Evolutionary conservation across 2,113 vertebrate genomes (phyloP).

Genomic region (Pteronura brasiliensis): DNA sequence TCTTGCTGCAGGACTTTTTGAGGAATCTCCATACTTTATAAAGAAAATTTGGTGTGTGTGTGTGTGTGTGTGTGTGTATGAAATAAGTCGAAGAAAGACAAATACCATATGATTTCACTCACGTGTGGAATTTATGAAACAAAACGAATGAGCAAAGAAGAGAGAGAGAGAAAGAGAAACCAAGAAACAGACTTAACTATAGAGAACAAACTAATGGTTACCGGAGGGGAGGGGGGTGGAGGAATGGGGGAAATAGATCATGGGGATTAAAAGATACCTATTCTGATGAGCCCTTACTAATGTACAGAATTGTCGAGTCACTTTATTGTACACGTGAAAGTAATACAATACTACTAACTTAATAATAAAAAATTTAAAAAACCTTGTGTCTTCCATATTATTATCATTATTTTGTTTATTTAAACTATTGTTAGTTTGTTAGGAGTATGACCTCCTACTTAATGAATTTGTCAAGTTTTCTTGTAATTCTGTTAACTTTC

Average conservation of each 20-base stretch:
- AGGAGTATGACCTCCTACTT: not conserved
- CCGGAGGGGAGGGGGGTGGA: not conserved
- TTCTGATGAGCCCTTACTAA: not conserved
- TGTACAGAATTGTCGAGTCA: not conserved
- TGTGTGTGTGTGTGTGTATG: no score
- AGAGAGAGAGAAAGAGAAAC: not conserved
- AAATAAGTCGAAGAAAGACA: not conserved
- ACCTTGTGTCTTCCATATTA: not conserved
- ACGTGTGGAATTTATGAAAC: not conserved
- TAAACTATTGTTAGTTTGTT: not conserved
- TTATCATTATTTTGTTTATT: not conserved
- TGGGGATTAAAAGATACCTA: not conserved
- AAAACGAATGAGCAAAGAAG: not conserved
- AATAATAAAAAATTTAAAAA: not conserved
- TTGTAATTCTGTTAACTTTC: not conserved
- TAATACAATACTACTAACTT: not conserved
- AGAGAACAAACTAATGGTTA: not conserved
- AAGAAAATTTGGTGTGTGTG: no score
- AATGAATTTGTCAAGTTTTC: not conserved
- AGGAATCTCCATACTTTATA: no score
- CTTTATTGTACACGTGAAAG: not conserved
- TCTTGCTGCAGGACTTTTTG: no score
- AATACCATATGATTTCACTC: not conserved
- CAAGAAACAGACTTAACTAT: not conserved
- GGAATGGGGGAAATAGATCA: not conserved